Conservation (phyloP, 2,113 vertebrate genomes). For the Pseudorasbora parva region DNA sequence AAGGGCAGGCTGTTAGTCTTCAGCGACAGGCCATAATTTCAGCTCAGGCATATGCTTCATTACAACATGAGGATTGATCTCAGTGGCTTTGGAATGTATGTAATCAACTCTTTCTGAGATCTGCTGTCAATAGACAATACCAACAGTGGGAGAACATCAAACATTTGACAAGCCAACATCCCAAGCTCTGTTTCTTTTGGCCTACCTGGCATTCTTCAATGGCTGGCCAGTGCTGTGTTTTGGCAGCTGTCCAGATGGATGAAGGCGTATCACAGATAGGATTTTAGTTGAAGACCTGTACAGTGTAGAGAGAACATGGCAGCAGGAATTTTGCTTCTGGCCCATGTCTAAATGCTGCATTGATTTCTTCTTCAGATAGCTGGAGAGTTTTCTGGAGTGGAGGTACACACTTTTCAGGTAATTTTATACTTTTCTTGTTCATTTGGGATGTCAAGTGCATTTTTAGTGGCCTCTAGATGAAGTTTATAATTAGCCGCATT, state of each 20-base stretch:
- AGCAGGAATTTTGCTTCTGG: conserved; percentile 31
- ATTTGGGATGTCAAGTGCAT: too few relatives aligned
- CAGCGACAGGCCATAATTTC: conserved; percentile 30
- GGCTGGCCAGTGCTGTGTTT: not conserved
- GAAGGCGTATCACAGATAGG: conserved; percentile 40
- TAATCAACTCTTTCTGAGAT: conserved; percentile 40
- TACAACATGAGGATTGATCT: conserved; percentile 45
- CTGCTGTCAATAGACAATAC: conserved; percentile 37
- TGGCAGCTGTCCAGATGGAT: conserved; percentile 45
- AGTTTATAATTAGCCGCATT: not conserved
- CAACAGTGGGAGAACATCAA: conserved; percentile 47
- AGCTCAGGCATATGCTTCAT: conserved; percentile 32
- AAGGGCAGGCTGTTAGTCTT: conserved; percentile 32
- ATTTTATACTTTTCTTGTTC: not conserved
- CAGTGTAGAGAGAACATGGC: conserved; percentile 28
- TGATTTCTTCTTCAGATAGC: not conserved
- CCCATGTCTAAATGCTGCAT: conserved; percentile 22
- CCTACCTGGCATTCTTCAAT: conserved; percentile 45
- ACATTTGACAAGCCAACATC: conserved; percentile 38
- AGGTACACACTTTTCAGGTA: not conserved
- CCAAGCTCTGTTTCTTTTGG: not conserved
- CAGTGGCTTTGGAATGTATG: conserved; percentile 41
- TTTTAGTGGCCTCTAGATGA: not conserved
- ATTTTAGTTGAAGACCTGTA: conserved; percentile 13
- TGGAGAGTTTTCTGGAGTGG: not conserved